A percentile compares a stretch with the other conserved stretches of the same genome.
phyloP scores from a whole-genome alignment of 2,888 invertebrate species.

The Euzophera pinguis region DNA sequence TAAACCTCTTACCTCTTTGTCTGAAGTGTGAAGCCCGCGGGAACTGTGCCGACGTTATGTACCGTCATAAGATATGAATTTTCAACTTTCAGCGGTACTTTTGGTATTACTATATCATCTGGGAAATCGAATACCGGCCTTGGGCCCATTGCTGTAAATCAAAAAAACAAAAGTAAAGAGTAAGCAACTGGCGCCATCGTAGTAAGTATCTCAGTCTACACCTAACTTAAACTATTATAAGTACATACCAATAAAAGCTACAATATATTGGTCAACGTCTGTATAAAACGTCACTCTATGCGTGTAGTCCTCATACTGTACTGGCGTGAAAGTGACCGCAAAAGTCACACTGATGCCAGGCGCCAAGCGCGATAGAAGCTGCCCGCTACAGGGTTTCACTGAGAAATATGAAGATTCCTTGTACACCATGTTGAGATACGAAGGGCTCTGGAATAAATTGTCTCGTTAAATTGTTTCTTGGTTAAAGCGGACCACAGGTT shows the following conservation, averaged over 20 bases:
- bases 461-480: not conserved
- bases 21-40: slow-evolving; percentile 54
- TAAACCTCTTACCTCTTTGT: slow-evolving; percentile 51
- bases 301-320: slow-evolving; percentile 75
- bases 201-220: too few species aligned
- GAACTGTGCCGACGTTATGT: slow-evolving; percentile 48
- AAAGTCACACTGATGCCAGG: slow-evolving; percentile 84
- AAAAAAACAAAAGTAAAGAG: not conserved
- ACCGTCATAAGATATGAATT: slow-evolving; percentile 38
- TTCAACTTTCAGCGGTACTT: slow-evolving; percentile 57
- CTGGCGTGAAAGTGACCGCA: slow-evolving; percentile 81
- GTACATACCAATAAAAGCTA: slow-evolving; percentile 81
- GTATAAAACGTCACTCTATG: slow-evolving; percentile 76
- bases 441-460: slow-evolving; percentile 58
- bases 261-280: slow-evolving; percentile 70
- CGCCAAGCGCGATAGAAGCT: slow-evolving; percentile 79
- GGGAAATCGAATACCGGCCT: slow-evolving; percentile 63
- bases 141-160: slow-evolving; percentile 59
- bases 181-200: too few species aligned
- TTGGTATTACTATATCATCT: slow-evolving; percentile 51
- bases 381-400: slow-evolving; percentile 60
- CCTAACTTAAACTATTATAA: too few species aligned
- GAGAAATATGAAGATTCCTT: slow-evolving; percentile 75
- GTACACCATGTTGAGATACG: slow-evolving; percentile 66
- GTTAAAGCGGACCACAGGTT: too few species aligned